Conservation (phyloP, 2,113 vertebrate genomes). For the Phalacrocorax pelagicus region DNA sequence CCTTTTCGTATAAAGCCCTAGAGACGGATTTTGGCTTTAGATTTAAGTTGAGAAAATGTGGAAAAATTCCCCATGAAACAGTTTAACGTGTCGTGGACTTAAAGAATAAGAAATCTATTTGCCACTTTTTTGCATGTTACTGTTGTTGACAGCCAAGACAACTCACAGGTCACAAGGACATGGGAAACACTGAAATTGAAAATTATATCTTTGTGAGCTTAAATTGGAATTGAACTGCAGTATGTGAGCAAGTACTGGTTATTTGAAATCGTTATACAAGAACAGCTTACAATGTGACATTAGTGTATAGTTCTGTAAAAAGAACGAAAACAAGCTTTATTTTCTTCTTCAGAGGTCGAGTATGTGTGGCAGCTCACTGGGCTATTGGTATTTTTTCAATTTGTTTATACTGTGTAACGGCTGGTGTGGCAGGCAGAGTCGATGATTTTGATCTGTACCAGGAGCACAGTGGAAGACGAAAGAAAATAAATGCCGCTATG, state of each 20-base stretch:
- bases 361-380: not conserved
- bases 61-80: not conserved
- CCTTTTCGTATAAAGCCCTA: not conserved
- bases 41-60: not conserved
- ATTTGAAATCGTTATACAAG: not conserved
- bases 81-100: not conserved
- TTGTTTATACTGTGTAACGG: not conserved
- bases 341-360: not conserved
- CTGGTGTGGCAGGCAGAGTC: not conserved
- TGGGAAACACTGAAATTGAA: not conserved
- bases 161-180: not conserved
- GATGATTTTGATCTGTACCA: not conserved
- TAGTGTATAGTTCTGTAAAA: not conserved
- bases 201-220: not conserved
- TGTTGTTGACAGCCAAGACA: not conserved
- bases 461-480: not conserved
- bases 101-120: not conserved
- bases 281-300: not conserved
- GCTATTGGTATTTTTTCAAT: not conserved
- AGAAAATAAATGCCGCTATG: not conserved
- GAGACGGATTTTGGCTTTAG: not conserved
- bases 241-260: not conserved
- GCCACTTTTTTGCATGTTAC: not conserved
- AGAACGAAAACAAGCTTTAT: not conserved
- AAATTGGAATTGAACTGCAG: not conserved